Percentiles rank a stretch among this genome's conserved stretches.
These are phyloP conservation scores for Archocentrus centrarchus DNA, from an alignment of 2,113 vertebrate species.

Conservation along the genomic window DNA sequence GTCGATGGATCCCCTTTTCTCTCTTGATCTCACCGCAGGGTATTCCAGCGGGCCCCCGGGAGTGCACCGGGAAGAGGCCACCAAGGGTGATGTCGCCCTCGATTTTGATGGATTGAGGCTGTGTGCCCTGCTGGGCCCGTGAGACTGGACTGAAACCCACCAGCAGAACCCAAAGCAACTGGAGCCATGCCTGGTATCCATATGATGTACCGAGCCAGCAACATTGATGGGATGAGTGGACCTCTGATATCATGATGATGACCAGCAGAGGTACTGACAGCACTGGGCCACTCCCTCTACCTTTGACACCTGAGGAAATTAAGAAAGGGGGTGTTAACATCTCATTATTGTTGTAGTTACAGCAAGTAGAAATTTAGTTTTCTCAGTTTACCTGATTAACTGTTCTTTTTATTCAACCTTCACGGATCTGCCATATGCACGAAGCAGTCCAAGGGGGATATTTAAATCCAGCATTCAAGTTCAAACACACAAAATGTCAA, in stretches of 20 bases:
- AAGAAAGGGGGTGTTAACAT: neutral
- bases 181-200: conserved; percentile 37
- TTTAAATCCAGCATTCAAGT: neutral
- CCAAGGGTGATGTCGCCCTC: conserved; percentile 90
- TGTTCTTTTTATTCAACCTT: neutral
- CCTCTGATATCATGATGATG: conserved; percentile 73
- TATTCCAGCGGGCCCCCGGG: conserved; percentile 85
- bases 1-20: conserved; percentile 91
- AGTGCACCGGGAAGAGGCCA: conserved; percentile 89
- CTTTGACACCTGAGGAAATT: conserved; percentile 53
- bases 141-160: conserved; percentile 40
- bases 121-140: conserved; percentile 66
- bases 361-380: neutral
- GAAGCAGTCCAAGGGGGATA: neutral
- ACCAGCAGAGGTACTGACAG: conserved; percentile 66
- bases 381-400: neutral
- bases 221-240: conserved; percentile 31
- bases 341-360: neutral
- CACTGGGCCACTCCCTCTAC: conserved; percentile 74
- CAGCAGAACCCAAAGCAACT: conserved; percentile 67
- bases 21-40: conserved; percentile 89
- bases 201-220: conserved; percentile 16
- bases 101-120: conserved; percentile 88
- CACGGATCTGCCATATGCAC: neutral
- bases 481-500: neutral